phyloP scores from a whole-genome alignment of 1,140 invertebrate genomes.

The Homalodisca vitripennis region DNA sequence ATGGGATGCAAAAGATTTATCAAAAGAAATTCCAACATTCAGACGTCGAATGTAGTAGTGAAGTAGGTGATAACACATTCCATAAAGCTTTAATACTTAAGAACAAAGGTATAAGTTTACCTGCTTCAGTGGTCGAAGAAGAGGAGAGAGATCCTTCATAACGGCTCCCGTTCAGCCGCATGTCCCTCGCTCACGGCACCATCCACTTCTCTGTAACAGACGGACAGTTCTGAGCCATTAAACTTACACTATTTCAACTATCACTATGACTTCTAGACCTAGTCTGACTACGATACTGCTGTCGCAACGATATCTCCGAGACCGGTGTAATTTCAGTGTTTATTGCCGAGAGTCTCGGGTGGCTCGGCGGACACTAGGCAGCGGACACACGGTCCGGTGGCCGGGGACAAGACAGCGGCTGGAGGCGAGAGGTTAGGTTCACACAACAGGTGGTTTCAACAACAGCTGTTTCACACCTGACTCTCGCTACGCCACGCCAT shows the following conservation, averaged over 20 bases:
- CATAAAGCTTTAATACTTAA: too few species aligned
- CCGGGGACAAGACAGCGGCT: too few species aligned
- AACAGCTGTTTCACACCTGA: constrained; percentile 21
- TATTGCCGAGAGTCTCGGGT: not conserved
- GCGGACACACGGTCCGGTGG: constrained; percentile 14
- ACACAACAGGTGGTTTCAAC: constrained; percentile 21
- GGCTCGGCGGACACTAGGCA: not conserved
- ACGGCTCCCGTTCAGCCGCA: constrained; percentile 27
- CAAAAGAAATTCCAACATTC: too few species aligned
- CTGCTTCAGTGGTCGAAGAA: constrained; percentile 22
- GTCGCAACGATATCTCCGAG: too few species aligned
- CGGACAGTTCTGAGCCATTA: not conserved
- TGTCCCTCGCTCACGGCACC: not conserved
- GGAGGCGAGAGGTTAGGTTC: too few species aligned
- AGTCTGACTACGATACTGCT: too few species aligned
- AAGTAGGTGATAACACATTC: too few species aligned
- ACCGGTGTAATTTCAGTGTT: not conserved
- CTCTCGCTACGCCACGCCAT: constrained; percentile 12
- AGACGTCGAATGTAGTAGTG: too few species aligned
- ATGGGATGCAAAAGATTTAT: too few species aligned
- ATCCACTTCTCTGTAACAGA: constrained; percentile 10
- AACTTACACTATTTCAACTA: too few species aligned
- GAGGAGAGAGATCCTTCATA: constrained; percentile 28
- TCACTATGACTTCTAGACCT: too few species aligned
- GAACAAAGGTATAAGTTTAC: too few species aligned